Percentiles rank a stretch among this genome's conserved stretches.
phyloP scores from a whole-genome alignment of 2,888 invertebrate genomes.

The Subacronicta megacephala region DNA sequence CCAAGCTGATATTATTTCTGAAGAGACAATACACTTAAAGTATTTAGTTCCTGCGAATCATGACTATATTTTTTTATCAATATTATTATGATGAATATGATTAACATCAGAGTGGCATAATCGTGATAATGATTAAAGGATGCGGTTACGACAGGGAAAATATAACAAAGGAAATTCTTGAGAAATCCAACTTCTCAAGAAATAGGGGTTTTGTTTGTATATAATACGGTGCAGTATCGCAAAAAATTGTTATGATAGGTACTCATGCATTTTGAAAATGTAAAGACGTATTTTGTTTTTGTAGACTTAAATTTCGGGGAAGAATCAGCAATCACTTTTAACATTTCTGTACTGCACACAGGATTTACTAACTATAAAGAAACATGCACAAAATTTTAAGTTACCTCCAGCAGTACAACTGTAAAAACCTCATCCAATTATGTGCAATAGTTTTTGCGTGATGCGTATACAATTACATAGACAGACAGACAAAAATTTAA shows the following conservation, averaged over 20 bases:
- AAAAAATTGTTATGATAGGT: slow-evolving; percentile 4
- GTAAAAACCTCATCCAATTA: no score
- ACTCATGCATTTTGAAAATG: not conserved
- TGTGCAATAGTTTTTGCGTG: no score
- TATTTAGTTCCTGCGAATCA: slow-evolving; percentile 16
- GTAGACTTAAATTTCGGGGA: not conserved
- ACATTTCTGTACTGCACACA: no score
- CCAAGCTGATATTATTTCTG: not conserved
- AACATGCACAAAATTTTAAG: no score
- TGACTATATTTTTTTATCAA: slow-evolving; percentile 25
- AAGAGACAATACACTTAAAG: not conserved
- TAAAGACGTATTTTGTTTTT: not conserved
- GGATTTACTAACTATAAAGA: no score
- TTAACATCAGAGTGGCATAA: slow-evolving; percentile 10
- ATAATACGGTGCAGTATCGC: not conserved
- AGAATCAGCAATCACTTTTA: not conserved
- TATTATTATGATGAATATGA: not conserved
- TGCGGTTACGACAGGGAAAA: slow-evolving; percentile 36
- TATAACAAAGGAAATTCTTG: slow-evolving; percentile 13
- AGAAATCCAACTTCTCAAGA: slow-evolving; percentile 11
- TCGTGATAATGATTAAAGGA: slow-evolving; percentile 32
- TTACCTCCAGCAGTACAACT: no score
- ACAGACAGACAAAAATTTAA: no score
- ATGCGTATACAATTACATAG: no score
- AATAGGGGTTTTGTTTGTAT: not conserved